Conservation (phyloP, 2,888 invertebrate genomes). For the Lamproptera curius region DNA sequence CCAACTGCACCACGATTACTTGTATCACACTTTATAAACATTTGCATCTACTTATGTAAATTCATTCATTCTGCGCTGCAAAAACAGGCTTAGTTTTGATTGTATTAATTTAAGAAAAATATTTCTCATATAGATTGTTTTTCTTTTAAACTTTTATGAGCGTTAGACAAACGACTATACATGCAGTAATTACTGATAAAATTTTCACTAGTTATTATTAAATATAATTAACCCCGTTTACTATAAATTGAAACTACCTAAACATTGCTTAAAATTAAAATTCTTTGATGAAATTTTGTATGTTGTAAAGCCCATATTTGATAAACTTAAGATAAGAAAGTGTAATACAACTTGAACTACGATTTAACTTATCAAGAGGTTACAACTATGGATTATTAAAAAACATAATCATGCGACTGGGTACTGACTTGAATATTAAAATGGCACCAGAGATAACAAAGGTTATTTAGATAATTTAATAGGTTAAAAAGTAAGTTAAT, state of each 20-base stretch:
- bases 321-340: background rate
- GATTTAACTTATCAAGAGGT: slow-evolving; percentile 7
- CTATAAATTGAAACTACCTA: too few species aligned
- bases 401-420: slow-evolving; percentile 1
- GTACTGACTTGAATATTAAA: slow-evolving; percentile 9
- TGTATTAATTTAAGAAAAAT: too few species aligned
- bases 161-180: too few species aligned
- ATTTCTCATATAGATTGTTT: too few species aligned
- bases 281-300: too few species aligned
- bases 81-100: background rate
- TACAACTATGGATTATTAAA: slow-evolving; percentile 4
- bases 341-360: slow-evolving; percentile 4
- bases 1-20: background rate
- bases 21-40: slow-evolving; percentile 3
- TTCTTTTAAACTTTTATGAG: too few species aligned
- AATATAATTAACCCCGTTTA: too few species aligned
- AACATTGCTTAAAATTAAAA: too few species aligned
- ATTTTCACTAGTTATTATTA: too few species aligned
- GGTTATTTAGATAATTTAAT: too few species aligned
- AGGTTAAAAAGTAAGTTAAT: too few species aligned
- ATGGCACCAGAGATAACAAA: slow-evolving; percentile 13
- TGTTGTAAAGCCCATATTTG: background rate
- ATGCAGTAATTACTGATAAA: too few species aligned
- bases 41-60: slow-evolving; percentile 6
- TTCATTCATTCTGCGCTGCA: background rate